These are phyloP conservation scores for Agrotis exclamationis DNA, from an alignment of 2,888 invertebrate species.

Conservation along the genomic window DNA sequence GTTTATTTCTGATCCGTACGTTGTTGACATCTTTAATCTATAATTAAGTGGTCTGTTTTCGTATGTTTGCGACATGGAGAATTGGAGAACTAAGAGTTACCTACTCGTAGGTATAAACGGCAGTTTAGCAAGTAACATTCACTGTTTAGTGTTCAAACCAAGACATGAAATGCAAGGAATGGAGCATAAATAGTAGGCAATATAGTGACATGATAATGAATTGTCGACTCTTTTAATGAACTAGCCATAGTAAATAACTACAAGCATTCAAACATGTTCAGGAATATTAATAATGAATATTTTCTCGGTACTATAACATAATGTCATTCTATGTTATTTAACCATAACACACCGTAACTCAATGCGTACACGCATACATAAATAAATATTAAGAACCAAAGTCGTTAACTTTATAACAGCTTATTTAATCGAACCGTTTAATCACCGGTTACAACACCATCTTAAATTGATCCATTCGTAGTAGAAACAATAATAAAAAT, in stretches of 20 bases:
- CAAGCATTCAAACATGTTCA: constrained; percentile 7
- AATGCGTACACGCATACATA: background rate
- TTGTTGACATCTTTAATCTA: constrained; percentile 25
- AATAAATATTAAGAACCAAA: background rate
- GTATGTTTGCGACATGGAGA: background rate
- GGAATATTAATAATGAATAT: constrained; percentile 22
- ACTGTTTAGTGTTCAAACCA: background rate
- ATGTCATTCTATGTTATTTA: background rate
- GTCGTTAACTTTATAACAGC: constrained; percentile 4
- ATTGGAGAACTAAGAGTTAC: background rate
- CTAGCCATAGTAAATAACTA: background rate
- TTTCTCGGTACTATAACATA: constrained; percentile 16
- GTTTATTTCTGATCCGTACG: background rate
- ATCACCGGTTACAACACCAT: constrained; percentile 6
- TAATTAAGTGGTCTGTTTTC: constrained; percentile 5
- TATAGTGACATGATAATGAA: background rate
- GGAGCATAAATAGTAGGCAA: background rate
- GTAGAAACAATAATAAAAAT: constrained; percentile 1
- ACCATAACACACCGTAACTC: constrained; percentile 12
- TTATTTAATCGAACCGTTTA: constrained; percentile 15
- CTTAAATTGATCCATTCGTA: constrained; percentile 11
- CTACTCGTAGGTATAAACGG: background rate
- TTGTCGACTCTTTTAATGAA: background rate
- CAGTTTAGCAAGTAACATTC: background rate
- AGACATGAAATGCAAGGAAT: background rate